Conservation (phyloP, 1,140 invertebrate species). For the Rhyzopertha dominica region DNA sequence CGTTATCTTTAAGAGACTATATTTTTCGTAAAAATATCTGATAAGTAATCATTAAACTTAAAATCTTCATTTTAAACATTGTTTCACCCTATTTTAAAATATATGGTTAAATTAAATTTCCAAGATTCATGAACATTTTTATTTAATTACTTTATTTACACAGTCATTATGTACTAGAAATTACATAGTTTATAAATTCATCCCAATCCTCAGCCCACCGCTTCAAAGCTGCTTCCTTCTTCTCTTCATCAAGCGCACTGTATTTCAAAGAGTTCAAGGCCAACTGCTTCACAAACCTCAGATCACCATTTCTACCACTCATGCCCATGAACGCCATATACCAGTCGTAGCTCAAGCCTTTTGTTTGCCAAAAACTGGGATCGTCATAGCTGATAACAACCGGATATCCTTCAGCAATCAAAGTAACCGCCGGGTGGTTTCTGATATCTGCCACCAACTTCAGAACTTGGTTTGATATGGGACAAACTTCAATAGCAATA, state of each 20-base stretch:
- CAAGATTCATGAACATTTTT: too few relatives aligned
- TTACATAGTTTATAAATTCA: too few relatives aligned
- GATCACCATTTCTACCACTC: conserved; percentile 55
- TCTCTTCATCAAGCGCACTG: conserved; percentile 35
- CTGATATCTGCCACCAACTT: conserved; percentile 67
- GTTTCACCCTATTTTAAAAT: too few relatives aligned
- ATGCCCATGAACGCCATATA: conserved; percentile 70
- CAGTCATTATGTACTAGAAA: too few relatives aligned
- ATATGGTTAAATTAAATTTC: too few relatives aligned
- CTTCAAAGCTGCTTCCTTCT: conserved; percentile 22
- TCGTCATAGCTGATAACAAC: conserved; percentile 65
- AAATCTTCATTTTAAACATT: too few relatives aligned
- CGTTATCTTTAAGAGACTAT: too few relatives aligned
- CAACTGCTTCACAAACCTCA: conserved; percentile 62
- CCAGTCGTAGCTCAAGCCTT: conserved; percentile 64
- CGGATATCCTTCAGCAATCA: conserved; percentile 57
- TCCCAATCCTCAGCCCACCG: conserved; percentile 39
- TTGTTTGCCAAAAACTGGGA: conserved; percentile 61
- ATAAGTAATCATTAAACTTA: too few relatives aligned
- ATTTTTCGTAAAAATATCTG: too few relatives aligned
- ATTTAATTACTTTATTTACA: too few relatives aligned
- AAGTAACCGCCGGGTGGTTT: conserved; percentile 70
- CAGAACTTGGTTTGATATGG: conserved; percentile 75
- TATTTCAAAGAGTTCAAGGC: conserved; percentile 64
- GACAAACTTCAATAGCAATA: conserved; percentile 78